Base-by-base conservation (phyloP, 2,888 invertebrate species). In the Lingula anatina region DNA sequence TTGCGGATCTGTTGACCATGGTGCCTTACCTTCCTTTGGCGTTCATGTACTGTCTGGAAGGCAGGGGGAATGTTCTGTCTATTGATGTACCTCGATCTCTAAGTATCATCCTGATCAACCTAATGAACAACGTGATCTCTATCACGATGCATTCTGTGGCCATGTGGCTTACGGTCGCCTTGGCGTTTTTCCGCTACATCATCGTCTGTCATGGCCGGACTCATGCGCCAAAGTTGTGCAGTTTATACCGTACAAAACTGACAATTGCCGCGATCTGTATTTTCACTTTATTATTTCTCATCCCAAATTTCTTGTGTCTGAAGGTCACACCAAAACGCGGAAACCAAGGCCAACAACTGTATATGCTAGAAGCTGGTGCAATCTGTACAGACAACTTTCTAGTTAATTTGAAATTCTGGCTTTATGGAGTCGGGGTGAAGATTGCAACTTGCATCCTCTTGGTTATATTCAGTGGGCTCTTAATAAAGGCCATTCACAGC, bases 381-480 rank as follows among this genome's bases (percentile, higher is more conserved):
- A 45, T 7, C 20, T 27, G 18, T 18, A 25, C 49, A 5, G 27
- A 44, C 21, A 4, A 12, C 12, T 47, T 78, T 27, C 48, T 54
- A 40, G 60, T 66, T 48, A 72, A 68, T 23, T 83, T 88, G 55
- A 91, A 90, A 68, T 89, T 92, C 77, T 90, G 90, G 86, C 86
- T 93, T 65, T 95, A 92, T 77, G 88, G 91, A 75, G 91, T 94
- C 9, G 86, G 93, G 56, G 87, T 94, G 64, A 95, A 95, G 79
- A 81, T 94, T 51, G 86, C 92, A 56, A 94, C 94, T 3, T 90
- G 93, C 75, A 82, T 91, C 55, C 86, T 88, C 1, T 79, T 94
- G 44, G 91, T 92, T 2, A 83, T 90, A 23, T 66, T 78, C 42
- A 76, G 78, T 54, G 68, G 67, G 39, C 60, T 76, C 50, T 66